A percentile compares a stretch with the other conserved stretches of the same genome.
phyloP scores from a whole-genome alignment of 1,140 invertebrate species.

The Zaprionus lachaisei region DNA sequence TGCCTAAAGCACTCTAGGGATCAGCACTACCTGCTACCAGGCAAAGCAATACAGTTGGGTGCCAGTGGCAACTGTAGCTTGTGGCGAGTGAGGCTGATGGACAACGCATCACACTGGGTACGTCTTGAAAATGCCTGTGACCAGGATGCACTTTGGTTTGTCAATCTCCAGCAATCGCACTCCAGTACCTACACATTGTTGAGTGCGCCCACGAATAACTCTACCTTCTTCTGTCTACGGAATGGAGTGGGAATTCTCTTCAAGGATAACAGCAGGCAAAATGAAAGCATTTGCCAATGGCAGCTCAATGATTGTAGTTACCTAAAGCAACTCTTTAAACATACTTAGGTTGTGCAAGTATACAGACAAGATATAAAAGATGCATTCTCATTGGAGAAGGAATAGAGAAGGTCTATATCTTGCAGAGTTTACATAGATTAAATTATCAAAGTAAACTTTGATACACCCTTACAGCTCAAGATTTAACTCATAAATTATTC shows the following conservation, averaged over 20 bases:
- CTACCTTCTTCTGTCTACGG: constrained; percentile 26
- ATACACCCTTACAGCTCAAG: too few species aligned
- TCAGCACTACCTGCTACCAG: constrained; percentile 33
- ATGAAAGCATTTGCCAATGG: constrained; percentile 43
- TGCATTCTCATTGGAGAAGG: too few species aligned
- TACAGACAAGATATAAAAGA: too few species aligned
- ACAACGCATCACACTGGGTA: neutral
- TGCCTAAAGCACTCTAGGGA: constrained; percentile 51
- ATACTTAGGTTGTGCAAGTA: too few species aligned
- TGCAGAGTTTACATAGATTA: too few species aligned
- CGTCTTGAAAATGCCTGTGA: constrained; percentile 52
- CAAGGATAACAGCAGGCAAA: neutral
- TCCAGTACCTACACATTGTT: constrained; percentile 8
- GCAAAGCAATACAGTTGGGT: constrained; percentile 37
- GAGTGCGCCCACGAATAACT: constrained; percentile 3
- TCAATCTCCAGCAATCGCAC: constrained; percentile 30
- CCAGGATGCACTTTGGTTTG: constrained; percentile 23
- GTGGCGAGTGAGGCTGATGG: constrained; percentile 39
- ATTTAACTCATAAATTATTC: too few species aligned
- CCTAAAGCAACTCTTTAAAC: constrained; percentile 1
- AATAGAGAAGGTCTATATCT: too few species aligned
- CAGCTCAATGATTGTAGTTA: constrained; percentile 52
- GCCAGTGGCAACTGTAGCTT: constrained; percentile 55
- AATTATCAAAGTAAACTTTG: too few species aligned
- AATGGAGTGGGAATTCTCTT: neutral